These are phyloP conservation scores for Lasioglossum figueresi DNA, from an alignment of 2,888 invertebrate genomes.

Conservation along the genomic window DNA sequence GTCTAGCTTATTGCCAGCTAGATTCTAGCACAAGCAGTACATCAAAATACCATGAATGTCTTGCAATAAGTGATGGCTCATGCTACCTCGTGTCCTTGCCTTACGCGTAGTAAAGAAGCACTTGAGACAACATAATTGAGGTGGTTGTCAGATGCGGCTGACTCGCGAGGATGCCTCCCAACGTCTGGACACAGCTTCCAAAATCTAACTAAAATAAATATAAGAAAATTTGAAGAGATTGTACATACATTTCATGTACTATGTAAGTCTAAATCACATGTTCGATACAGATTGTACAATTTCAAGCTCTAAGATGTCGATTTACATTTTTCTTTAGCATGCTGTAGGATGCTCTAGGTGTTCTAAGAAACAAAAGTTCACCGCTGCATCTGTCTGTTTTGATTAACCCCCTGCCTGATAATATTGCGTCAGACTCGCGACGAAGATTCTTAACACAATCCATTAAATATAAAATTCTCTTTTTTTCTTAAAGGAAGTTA, in stretches of 20 bases:
- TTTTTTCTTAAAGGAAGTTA: neutral
- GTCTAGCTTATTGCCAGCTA: neutral
- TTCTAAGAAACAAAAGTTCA: neutral
- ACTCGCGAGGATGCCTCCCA: neutral
- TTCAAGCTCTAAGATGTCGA: neutral
- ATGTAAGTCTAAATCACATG: neutral
- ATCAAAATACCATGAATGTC: neutral
- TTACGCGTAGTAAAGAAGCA: neutral
- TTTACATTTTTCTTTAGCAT: neutral
- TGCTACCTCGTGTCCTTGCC: neutral
- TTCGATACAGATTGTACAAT: neutral
- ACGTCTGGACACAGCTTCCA: neutral
- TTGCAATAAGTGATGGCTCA: neutral
- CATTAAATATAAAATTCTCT: neutral
- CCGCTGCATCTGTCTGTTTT: neutral
- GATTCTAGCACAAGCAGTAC: neutral
- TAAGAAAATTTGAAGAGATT: neutral
- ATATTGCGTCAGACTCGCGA: neutral
- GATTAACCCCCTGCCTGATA: neutral
- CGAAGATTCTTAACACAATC: neutral
- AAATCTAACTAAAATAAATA: neutral
- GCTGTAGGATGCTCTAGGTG: neutral
- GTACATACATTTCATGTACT: neutral
- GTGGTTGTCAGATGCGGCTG: neutral
- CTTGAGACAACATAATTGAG: neutral